Conservation (phyloP, 2,888 invertebrate species). For the Drosophila neutralis region DNA sequence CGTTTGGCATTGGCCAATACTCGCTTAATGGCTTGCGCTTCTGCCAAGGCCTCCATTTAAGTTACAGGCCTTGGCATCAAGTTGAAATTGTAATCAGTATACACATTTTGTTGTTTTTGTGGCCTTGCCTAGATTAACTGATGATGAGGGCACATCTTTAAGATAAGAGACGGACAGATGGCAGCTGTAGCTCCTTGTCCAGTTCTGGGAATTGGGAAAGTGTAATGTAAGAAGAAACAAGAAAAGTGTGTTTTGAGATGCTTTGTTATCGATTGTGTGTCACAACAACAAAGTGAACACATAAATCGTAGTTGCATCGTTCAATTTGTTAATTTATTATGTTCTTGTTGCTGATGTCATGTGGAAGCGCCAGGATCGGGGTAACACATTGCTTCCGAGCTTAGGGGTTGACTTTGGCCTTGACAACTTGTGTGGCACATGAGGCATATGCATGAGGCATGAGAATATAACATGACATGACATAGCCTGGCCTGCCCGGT, state of each 20-base stretch:
- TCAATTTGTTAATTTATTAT: conserved; percentile 48
- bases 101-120: background rate
- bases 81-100: conserved; percentile 42
- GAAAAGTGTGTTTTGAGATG: conserved; percentile 51
- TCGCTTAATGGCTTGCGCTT: conserved; percentile 2
- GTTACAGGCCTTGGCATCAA: conserved; percentile 34
- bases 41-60: conserved; percentile 10
- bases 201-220: conserved; percentile 29
- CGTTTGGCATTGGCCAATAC: conserved; percentile 23
- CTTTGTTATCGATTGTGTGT: conserved; percentile 61
- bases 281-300: conserved; percentile 55
- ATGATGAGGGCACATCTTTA: conserved; percentile 16
- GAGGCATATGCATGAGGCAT: conserved; percentile 17
- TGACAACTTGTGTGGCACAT: conserved; percentile 41
- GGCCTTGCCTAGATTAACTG: conserved; percentile 27
- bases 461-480: conserved; percentile 26
- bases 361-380: conserved; percentile 28
- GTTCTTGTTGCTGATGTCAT: conserved; percentile 54
- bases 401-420: conserved; percentile 48
- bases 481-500: conserved; percentile 32
- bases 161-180: conserved; percentile 22
- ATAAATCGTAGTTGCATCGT: conserved; percentile 24
- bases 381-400: background rate
- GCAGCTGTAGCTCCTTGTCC: conserved; percentile 31
- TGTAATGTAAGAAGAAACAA: conserved; percentile 39